Base-by-base conservation (phyloP, 2,888 invertebrate species). In the Villa cingulata region DNA sequence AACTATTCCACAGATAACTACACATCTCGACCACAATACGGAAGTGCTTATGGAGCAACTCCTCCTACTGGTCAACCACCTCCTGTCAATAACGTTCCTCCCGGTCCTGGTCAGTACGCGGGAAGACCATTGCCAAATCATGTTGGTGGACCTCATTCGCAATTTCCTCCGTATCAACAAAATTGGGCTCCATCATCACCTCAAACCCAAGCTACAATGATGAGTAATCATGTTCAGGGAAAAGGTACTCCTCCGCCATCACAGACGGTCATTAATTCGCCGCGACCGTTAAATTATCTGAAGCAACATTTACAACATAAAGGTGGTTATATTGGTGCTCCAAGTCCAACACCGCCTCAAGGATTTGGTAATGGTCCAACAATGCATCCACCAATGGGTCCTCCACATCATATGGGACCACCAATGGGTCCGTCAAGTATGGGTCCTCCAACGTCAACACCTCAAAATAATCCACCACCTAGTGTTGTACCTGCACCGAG, bases 251-350 rank as follows among this genome's bases (percentile, higher is more conserved):
- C 63, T 48, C 67, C 74, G 37, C 72, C 72, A 41, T 74, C 74
- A 41, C 72, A 74, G 49, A 63, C 61, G 42, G 58, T 59, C 32
- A 57, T 68, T 32, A 69, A 72, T 45, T 65, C 72, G 45, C 71
- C 73, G 36, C 70, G 72, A 43, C 66, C 75, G 52, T 70, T 77
- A 46, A 76, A 77, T 67, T 80, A 81, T 73, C 72, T 81, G 65
- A 81, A 81, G 62, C 80, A 80, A 64, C 81, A 81, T 67, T 70
- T 77, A 51, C 75, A 81, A 72, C 80, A 82, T 66, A 82, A 82
- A 71, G 78, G 81, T 68, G 75, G 76, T 51, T 78, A 76, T 60
- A 74, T 59, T 54, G 66, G 71, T 53, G 68, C 71, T 27, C 70
- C 71, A 44, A 73, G 72, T 56, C 71, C 72, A 49, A 75, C 77